Percentiles rank a stretch among this genome's conserved stretches.
These are phyloP conservation scores for Blera fallax DNA, from an alignment of 2,888 invertebrate species.

Conservation along the genomic window DNA sequence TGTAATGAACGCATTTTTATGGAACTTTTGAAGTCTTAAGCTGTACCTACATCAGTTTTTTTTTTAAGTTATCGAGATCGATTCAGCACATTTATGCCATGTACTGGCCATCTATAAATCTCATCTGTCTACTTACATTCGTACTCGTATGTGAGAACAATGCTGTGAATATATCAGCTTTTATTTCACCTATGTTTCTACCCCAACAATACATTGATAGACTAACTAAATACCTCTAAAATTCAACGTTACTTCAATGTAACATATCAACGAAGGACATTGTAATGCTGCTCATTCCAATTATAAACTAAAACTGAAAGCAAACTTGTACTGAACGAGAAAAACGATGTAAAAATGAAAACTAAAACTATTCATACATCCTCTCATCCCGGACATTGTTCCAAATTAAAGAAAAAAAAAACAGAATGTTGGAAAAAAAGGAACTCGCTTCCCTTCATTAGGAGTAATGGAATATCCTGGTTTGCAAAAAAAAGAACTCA, in stretches of 20 bases:
- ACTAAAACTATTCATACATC: conserved; percentile 24
- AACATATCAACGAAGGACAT: neutral
- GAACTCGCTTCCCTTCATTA: neutral
- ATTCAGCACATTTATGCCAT: too few species aligned
- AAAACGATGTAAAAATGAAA: conserved; percentile 2
- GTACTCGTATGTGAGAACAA: too few species aligned
- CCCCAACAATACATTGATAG: too few species aligned
- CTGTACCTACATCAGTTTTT: too few species aligned
- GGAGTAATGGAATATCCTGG: conserved; percentile 35
- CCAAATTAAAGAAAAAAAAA: conserved; percentile 66
- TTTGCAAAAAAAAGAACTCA: neutral
- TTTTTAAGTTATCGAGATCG: too few species aligned
- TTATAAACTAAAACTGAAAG: conserved; percentile 37
- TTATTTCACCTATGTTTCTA: too few species aligned
- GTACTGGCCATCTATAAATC: too few species aligned
- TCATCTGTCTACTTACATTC: too few species aligned
- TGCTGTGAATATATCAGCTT: too few species aligned
- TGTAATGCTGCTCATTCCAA: conserved; percentile 23
- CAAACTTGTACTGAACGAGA: conserved; percentile 25
- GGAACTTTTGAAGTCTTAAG: too few species aligned
- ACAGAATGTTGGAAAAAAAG: conserved; percentile 10
- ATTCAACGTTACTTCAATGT: neutral
- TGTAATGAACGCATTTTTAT: too few species aligned
- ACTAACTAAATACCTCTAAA: too few species aligned
- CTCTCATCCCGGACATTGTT: conserved; percentile 40